These are phyloP conservation scores for Abrostola tripartita DNA, from an alignment of 2,888 invertebrate species.

Conservation along the genomic window DNA sequence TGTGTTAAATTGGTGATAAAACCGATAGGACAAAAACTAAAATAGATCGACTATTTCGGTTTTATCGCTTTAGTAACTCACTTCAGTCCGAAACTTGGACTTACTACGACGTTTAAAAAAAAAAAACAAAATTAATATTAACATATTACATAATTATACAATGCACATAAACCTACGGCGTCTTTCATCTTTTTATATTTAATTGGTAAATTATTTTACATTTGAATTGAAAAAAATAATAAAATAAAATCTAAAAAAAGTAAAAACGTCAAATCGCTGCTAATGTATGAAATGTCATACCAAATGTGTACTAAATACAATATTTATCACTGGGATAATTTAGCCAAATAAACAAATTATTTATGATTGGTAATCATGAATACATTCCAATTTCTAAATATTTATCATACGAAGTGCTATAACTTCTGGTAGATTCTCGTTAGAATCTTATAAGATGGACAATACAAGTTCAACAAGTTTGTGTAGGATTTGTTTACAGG, in stretches of 20 bases:
- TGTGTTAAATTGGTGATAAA: too few relatives aligned
- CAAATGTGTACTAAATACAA: too few relatives aligned
- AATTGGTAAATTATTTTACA: too few relatives aligned
- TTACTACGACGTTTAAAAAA: too few relatives aligned
- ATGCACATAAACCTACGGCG: too few relatives aligned
- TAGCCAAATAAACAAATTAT: slow-evolving; percentile 6
- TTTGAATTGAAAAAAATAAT: neutral
- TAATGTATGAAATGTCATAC: slow-evolving; percentile 17
- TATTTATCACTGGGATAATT: neutral
- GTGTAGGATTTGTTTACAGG: slow-evolving; percentile 79
- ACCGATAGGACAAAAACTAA: neutral
- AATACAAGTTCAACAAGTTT: slow-evolving; percentile 50
- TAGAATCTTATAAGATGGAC: slow-evolving; percentile 35
- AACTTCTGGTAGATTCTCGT: slow-evolving; percentile 13
- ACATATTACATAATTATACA: too few relatives aligned
- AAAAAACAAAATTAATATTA: too few relatives aligned
- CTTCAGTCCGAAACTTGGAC: too few relatives aligned
- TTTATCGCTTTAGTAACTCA: too few relatives aligned
- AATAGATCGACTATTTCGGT: neutral
- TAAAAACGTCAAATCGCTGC: slow-evolving; percentile 23
- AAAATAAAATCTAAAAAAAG: neutral
- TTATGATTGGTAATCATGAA: slow-evolving; percentile 15
- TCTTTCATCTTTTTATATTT: too few relatives aligned
- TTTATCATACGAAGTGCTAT: neutral
- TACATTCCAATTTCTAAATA: slow-evolving; percentile 2